Percentiles rank a stretch among this genome's conserved stretches.
These are phyloP conservation scores for Holocentrus rufus DNA, from an alignment of 2,797 vertebrate genomes.

Conservation along the genomic window DNA sequence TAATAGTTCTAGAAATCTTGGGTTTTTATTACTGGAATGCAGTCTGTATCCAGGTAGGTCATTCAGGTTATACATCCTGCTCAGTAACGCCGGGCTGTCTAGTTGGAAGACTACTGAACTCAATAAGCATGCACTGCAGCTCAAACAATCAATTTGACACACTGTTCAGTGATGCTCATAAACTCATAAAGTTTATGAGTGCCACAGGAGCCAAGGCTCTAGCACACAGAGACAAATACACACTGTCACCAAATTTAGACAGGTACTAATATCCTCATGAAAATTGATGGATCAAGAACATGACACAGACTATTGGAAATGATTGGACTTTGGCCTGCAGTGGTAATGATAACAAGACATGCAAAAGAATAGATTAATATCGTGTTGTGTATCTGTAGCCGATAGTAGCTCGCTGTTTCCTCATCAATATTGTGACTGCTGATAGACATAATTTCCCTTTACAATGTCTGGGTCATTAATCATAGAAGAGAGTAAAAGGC, in stretches of 20 bases:
- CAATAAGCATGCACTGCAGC: background rate
- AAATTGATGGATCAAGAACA: background rate
- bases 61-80: too few species aligned
- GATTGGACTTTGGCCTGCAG: background rate
- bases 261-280: background rate
- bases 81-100: too few species aligned
- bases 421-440: conserved; percentile 38
- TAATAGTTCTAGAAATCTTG: background rate
- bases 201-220: background rate
- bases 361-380: conserved; percentile 14
- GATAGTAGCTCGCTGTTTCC: conserved; percentile 50
- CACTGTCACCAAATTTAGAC: background rate
- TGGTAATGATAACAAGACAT: background rate
- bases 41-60: too few species aligned
- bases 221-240: background rate
- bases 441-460: conserved; percentile 48
- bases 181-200: too few species aligned
- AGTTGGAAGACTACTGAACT: background rate
- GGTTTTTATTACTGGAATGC: background rate
- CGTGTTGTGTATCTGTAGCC: conserved; percentile 21
- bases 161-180: too few species aligned
- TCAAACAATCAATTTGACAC: background rate
- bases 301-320: background rate
- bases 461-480: conserved; percentile 66
- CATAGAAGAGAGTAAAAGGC: conserved; percentile 46